Percentiles rank a stretch among this genome's conserved stretches.
phyloP scores from a whole-genome alignment of 2,113 vertebrate species.

The Scartelaos histophorus region DNA sequence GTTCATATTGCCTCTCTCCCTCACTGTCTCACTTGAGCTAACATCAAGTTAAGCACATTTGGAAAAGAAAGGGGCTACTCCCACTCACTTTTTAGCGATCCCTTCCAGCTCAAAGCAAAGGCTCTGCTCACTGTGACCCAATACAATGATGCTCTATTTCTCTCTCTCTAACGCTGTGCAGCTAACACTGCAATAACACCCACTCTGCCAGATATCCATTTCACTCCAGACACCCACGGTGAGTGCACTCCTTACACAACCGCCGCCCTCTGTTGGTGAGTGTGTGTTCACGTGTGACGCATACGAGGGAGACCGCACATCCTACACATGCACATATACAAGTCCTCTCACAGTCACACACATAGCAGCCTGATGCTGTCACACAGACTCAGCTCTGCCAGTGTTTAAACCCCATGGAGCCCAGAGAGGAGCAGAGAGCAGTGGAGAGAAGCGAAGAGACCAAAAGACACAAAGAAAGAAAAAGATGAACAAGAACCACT shows the following conservation, averaged over 20 bases:
- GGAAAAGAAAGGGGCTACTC: slow-evolving; percentile 40
- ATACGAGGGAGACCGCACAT: slow-evolving; percentile 68
- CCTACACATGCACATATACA: slow-evolving; percentile 69
- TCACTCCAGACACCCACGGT: slow-evolving; percentile 65
- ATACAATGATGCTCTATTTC: slow-evolving; percentile 36
- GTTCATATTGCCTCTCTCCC: slow-evolving; percentile 28
- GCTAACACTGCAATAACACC: slow-evolving; percentile 50
- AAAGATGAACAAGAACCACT: slow-evolving; percentile 40
- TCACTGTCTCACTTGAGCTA: slow-evolving; percentile 26
- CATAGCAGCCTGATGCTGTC: slow-evolving; percentile 56
- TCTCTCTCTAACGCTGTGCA: slow-evolving; percentile 44
- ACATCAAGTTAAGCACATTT: slow-evolving; percentile 43
- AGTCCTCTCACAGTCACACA: slow-evolving; percentile 29
- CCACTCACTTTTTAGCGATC: slow-evolving; percentile 41
- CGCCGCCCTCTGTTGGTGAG: slow-evolving; percentile 57
- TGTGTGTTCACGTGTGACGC: slow-evolving; percentile 69
- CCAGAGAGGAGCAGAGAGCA: slow-evolving; percentile 46
- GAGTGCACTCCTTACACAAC: slow-evolving; percentile 73
- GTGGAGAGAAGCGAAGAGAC: slow-evolving; percentile 54
- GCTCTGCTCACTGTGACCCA: slow-evolving; percentile 41
- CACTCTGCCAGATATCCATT: slow-evolving; percentile 60
- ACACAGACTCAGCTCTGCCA: slow-evolving; percentile 55
- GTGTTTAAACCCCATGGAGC: slow-evolving; percentile 66
- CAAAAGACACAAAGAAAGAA: slow-evolving; percentile 64
- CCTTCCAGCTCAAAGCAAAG: slow-evolving; percentile 39